Evolutionary conservation across 2,888 invertebrate genomes (phyloP), one percentile per base, ranked within the genome.

Genomic region (Caenorhabditis sp.): DNA sequence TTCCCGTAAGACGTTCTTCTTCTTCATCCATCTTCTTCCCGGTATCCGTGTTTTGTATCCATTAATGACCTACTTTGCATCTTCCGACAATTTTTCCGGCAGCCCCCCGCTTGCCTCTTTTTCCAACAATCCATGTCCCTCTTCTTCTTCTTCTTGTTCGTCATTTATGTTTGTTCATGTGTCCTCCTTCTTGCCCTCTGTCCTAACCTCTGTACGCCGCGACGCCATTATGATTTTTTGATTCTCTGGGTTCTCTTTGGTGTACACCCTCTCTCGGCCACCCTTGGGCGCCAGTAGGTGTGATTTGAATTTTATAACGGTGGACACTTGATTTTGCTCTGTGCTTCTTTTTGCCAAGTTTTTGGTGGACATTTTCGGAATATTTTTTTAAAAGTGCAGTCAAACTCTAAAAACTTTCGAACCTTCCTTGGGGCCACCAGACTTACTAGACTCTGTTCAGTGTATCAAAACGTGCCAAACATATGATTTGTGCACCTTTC

Each of bases 401-500:
- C 31, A 31, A 31, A 31, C 7, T 31, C 31, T 31, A 7, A 31
- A 31, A 31, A 31, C 31, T 7, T 31, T 31, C 31, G 31, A 31
- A 31, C n/a, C n/a, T n/a, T n/a, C n/a, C n/a, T n/a, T n/a, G n/a
- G n/a, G n/a, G n/a, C n/a, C n/a, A n/a, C n/a, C n/a, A n/a, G n/a
- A n/a, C n/a, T n/a, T n/a, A n/a, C n/a, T n/a, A 56, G 28, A 14
- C 56, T n/a, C 61, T 61, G 2, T 24, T 38, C 22, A 7, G 38
- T 19, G 12, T 38, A 47, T 47, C 63, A 63, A 19, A 19, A 31
- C n/a, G 64, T 47, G 47, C n/a, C 35, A 8, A 35, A 24, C 35
- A 28, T 49, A 51, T 66, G 66, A 66, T 66, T 66, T 66, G 66
- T 66, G 66, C 66, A n/a, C n/a, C n/a, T 26, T n/a, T 31, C 19